Evolutionary conservation across 2,888 invertebrate genomes (phyloP), one percentile per base, ranked within the genome.

Genomic region (Herminia tarsipennalis): DNA sequence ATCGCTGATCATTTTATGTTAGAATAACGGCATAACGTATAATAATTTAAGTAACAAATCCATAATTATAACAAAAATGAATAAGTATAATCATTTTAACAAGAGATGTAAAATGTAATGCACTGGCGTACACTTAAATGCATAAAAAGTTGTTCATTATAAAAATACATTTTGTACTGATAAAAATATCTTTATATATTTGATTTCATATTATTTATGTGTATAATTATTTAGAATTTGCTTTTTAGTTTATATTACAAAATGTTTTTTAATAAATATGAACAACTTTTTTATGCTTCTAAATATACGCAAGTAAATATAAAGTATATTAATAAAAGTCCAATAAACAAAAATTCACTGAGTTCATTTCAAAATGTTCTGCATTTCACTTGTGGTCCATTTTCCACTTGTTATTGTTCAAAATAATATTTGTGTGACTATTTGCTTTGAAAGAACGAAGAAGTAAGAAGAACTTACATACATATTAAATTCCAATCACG

Each of bases 381-480:
- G 44, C 80, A 82, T 80, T 77, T 71, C 80, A 78, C 74, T 65
- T 46, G 48, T 80, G 44, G 44, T 44, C 44, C 76, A 68, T 70
- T 74, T 61, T 70, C 72, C 73, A 72, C 60, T 56, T 44, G n/a
- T 64, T 33, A 44, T 40, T 46, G 53, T 56, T 62, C 40, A 55
- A 36, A 53, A 44, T 49, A 36, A 34, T 27, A 14, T 47, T 44
- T 49, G 32, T 55, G 41, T 54, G 27, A 29, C 38, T 55, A 52
- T 48, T 55, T 48, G 43, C 29, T 25, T 40, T 60, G 33, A 25
- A 21, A 29, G 2, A 25, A 25, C 5, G 2, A 17, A 13, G 3
- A 27, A 14, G 13, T 14, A 4, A 13, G 10, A n/a, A n/a, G n/a
- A n/a, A n/a, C n/a, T n/a, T n/a, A n/a, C n/a, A n/a, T n/a, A n/a